These are phyloP conservation scores for Apamea crenata DNA, from an alignment of 2,888 invertebrate genomes.

Conservation along the genomic window DNA sequence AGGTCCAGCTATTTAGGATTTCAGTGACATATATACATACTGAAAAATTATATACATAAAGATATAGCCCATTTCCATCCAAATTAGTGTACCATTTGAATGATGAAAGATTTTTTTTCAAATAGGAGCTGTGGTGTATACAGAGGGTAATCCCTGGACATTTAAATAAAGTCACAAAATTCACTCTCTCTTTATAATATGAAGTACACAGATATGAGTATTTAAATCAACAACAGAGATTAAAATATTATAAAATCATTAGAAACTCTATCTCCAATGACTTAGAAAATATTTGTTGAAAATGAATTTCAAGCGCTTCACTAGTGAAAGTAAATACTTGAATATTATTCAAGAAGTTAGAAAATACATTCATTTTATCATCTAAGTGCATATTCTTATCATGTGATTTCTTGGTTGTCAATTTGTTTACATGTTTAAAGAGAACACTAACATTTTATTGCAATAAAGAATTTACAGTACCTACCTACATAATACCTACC, in stretches of 20 bases:
- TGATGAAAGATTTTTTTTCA: not conserved
- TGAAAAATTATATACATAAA: no score
- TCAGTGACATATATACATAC: no score
- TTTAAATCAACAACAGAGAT: slow-evolving; percentile 9
- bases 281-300: slow-evolving; percentile 10
- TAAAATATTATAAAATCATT: slow-evolving; percentile 37
- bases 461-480: not conserved
- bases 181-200: not conserved
- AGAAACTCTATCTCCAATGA: slow-evolving; percentile 32
- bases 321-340: slow-evolving; percentile 41
- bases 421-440: slow-evolving; percentile 7
- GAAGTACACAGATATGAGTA: not conserved
- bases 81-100: no score
- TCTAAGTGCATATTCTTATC: not conserved
- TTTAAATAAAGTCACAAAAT: not conserved
- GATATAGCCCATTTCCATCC: not conserved
- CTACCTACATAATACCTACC: no score
- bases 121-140: not conserved
- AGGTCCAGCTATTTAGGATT: no score
- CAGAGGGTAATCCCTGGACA: no score
- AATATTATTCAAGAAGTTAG: slow-evolving; percentile 35
- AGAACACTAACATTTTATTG: slow-evolving; percentile 9
- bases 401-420: not conserved
- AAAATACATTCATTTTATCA: slow-evolving; percentile 23
- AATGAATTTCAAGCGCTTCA: slow-evolving; percentile 16